Evolutionary conservation across 2,888 invertebrate species (phyloP), one percentile per base, ranked within the genome.

Genomic region (Oscheius sp.): DNA sequence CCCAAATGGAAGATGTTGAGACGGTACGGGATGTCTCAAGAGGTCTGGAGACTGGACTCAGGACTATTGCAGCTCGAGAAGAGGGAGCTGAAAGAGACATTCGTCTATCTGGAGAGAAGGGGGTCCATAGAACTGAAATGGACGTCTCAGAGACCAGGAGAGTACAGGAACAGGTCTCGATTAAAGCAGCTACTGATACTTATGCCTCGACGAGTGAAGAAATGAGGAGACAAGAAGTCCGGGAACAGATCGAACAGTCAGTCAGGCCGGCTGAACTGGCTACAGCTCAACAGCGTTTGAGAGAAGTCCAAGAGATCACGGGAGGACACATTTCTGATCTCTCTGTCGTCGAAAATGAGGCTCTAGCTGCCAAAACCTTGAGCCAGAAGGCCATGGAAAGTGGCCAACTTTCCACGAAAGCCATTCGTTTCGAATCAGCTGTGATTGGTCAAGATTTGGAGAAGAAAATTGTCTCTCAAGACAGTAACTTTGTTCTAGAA

Each of bases 1-100:
- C 68, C n/a, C 33, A 55, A 35, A 42, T 37, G 13, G 42, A 68
- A 68, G 68, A 68, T 5, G 33, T 29, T 42, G 68, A 68, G 55
- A 0, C 10, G 5, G n/a, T 55, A 4, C 53, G 35, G 21, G 29
- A 55, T 21, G 2, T 55, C 4, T 53, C 55, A 4, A 33, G 55
- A 37, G 42, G 68, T 3, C n/a, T 68, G n/a, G 53, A 11, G 11
- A 21, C 68, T n/a, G n/a, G 29, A 33, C 11, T 68, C 10, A 55
- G 2, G 10, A 35, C 55, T 11, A n/a, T 9, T 1, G 53, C 68
- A 1, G n/a, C 37, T n/a, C 13, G 11, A 2, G 21, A 68, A n/a
- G 68, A 55, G 29, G 29, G n/a, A 13, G 2, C 21, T 3, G 55
- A 13, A 63, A 11, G 35, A n/a, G 55, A 68, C 7, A 35, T 4